phyloP scores from a whole-genome alignment of 2,113 vertebrate genomes.

The Pomatorhinus ruficollis region DNA sequence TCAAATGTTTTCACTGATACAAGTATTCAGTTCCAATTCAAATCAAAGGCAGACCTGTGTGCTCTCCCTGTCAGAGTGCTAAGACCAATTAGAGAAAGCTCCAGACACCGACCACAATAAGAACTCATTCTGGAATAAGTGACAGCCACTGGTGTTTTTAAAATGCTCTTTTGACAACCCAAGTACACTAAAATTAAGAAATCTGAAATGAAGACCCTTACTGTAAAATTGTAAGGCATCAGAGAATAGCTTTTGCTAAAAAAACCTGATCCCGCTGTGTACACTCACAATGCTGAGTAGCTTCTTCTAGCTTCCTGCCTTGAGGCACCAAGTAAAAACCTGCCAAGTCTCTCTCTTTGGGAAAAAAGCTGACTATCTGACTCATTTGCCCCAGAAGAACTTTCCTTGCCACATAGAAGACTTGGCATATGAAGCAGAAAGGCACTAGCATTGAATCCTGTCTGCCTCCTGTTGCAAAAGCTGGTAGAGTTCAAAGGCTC shows the following conservation, averaged over 20 bases:
- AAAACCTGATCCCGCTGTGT: neutral
- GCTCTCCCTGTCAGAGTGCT: constrained; percentile 12
- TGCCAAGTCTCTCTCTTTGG: neutral
- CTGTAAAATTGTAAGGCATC: neutral
- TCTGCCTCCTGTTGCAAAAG: neutral
- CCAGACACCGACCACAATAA: neutral
- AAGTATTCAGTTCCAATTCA: constrained; percentile 10
- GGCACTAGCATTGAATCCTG: neutral
- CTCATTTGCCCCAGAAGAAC: neutral
- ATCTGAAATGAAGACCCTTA: neutral
- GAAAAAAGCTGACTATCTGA: neutral
- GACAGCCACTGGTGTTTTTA: neutral
- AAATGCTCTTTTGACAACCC: neutral
- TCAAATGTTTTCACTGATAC: constrained; percentile 13
- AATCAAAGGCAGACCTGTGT: constrained; percentile 17
- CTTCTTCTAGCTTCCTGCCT: neutral
- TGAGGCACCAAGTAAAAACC: neutral
- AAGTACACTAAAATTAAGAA: neutral
- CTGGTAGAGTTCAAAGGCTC: neutral
- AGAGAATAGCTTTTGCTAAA: neutral
- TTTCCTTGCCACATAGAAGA: neutral
- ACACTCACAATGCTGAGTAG: neutral
- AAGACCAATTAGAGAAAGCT: constrained; percentile 30
- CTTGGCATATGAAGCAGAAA: neutral
- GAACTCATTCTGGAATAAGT: neutral